Evolutionary conservation across 2,888 invertebrate genomes (phyloP), one percentile per base, ranked within the genome.

Genomic region (Pammene fasciana): DNA sequence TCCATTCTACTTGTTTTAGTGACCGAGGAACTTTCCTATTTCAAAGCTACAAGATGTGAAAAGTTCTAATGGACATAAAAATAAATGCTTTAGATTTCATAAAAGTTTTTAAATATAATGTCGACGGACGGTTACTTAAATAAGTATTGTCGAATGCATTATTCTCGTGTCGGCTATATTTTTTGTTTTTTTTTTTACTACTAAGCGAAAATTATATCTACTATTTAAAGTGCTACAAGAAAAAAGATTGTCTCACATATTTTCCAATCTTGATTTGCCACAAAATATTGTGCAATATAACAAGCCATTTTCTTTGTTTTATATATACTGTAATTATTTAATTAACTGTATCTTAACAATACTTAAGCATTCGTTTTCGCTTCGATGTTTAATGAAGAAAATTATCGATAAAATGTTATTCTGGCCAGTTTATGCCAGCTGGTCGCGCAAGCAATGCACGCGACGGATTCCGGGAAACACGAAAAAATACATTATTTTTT

Each of bases 1-100:
- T 72, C 74, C 73, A 71, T 73, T 71, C 68, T 45, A 43, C 54
- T 34, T n/a, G 54, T 54, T 54, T 9, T 34, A 54, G 50, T 26
- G 50, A 50, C n/a, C 11, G 52, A 9, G 5, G 26, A 18, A 52
- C 52, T 7, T 3, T 26, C 2, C 38, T 9, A 38, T 38, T 38
- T 38, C 1, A 38, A 38, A 38, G 7, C 38, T 38, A 5, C 7
- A 38, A 38, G 38, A 38, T 38, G 38, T 9, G 38, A 38, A 38
- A 38, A 38, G 38, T 38, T 38, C 38, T 38, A 38, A 38, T 1
- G 6, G 9, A 38, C 38, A 36, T 36, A 6, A 36, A n/a, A n/a
- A n/a, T 26, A 26, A 26, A 26, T 26, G 4, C 4, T 26, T 26
- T 4, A 26, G 26, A 26, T 26, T n/a, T n/a, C n/a, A n/a, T n/a